These are phyloP conservation scores for Rhincodon typus DNA, from an alignment of 2,797 vertebrate species.

Conservation along the genomic window DNA sequence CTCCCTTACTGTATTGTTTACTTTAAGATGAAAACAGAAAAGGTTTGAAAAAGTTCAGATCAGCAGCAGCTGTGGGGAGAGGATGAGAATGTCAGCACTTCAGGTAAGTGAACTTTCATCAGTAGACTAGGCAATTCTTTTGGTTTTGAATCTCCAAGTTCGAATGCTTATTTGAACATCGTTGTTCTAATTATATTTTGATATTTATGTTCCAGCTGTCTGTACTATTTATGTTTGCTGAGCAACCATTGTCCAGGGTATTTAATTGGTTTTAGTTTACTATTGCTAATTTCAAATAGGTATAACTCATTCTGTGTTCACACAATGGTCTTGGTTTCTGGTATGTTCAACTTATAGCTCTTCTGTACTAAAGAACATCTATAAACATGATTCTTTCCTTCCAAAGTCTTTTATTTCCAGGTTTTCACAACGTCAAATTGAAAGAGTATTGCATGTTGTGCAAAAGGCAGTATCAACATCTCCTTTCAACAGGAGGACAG, in stretches of 20 bases:
- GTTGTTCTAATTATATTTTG: not conserved
- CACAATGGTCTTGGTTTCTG: not conserved
- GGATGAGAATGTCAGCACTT: not conserved
- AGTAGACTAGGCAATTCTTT: not conserved
- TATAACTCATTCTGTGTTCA: not conserved
- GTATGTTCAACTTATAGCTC: not conserved
- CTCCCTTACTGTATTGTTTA: not conserved
- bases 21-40: not conserved
- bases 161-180: not conserved
- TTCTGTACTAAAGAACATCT: not conserved
- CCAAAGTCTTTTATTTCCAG: not conserved
- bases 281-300: not conserved
- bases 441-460: not conserved
- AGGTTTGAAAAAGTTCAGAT: not conserved
- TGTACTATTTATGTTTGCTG: not conserved
- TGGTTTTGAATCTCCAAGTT: not conserved
- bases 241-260: not conserved
- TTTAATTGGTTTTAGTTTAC: constrained; percentile 21
- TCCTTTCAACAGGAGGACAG: not conserved
- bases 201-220: not conserved
- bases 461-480: not conserved
- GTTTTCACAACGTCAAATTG: not conserved
- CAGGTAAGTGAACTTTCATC: not conserved
- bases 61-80: not conserved
- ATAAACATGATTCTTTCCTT: not conserved